A percentile compares a stretch with the other conserved stretches of the same genome.
These are phyloP conservation scores for Boloria selene DNA, from an alignment of 2,888 invertebrate genomes.

Conservation along the genomic window DNA sequence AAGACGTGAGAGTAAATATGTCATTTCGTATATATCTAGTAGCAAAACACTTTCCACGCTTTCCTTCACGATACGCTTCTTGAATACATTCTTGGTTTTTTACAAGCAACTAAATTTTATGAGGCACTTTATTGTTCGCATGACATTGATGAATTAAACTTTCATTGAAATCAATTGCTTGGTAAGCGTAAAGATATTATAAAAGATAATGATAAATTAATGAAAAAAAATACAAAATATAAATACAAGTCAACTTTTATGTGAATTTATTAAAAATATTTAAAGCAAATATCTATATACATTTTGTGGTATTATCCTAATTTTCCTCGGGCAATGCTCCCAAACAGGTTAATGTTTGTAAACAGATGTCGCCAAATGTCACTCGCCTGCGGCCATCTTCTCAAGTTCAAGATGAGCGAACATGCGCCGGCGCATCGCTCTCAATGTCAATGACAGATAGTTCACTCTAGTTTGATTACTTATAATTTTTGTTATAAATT, in stretches of 20 bases:
- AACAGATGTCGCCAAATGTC: constrained; percentile 51
- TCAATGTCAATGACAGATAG: constrained; percentile 70
- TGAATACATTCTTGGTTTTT: constrained; percentile 38
- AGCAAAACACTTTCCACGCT: constrained; percentile 57
- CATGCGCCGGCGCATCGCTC: constrained; percentile 51
- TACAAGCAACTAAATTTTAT: constrained; percentile 35
- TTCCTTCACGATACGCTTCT: constrained; percentile 45
- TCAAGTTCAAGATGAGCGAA: constrained; percentile 75
- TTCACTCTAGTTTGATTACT: constrained; percentile 63
- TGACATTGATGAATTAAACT: constrained; percentile 39
- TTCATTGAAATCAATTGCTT: constrained; percentile 28
- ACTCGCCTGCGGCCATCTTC: constrained; percentile 52
- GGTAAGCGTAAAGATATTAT: not conserved
- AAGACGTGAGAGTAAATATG: constrained; percentile 55
- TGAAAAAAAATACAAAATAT: not conserved
- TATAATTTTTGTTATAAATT: constrained; percentile 43
- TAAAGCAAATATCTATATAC: not conserved
- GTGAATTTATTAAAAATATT: not conserved
- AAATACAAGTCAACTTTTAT: not conserved
- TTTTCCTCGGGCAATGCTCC: constrained; percentile 11
- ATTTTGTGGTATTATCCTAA: not conserved
- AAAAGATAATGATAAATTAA: not conserved
- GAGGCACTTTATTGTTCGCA: constrained; percentile 36
- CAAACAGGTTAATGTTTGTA: constrained; percentile 37
- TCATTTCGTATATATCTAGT: constrained; percentile 52